Percentiles rank a stretch among this genome's conserved stretches.
These are phyloP conservation scores for Lasioglossum zephyrum DNA, from an alignment of 2,888 invertebrate species.

Conservation along the genomic window DNA sequence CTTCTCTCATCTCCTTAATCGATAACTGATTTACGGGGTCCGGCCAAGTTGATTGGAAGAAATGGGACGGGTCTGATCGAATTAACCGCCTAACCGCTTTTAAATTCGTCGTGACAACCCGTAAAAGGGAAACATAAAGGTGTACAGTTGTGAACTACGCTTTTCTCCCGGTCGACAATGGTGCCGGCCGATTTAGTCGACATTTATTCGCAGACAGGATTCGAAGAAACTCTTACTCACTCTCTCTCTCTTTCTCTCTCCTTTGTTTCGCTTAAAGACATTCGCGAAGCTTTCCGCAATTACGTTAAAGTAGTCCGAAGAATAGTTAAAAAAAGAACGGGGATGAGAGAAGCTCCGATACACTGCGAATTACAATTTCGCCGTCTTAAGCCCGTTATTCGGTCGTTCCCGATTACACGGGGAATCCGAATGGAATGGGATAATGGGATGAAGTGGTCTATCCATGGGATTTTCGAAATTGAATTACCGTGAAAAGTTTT, in stretches of 20 bases:
- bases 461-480: background rate
- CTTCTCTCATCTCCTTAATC: constrained; percentile 40
- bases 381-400: constrained; percentile 59
- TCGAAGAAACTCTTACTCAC: background rate
- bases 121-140: constrained; percentile 8
- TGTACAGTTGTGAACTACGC: background rate
- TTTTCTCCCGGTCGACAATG: constrained; percentile 15
- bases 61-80: constrained; percentile 40
- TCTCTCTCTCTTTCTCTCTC: background rate
- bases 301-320: constrained; percentile 49
- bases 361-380: constrained; percentile 45
- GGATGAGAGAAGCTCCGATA: background rate
- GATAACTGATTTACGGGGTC: constrained; percentile 62
- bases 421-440: constrained; percentile 8
- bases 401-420: constrained; percentile 58
- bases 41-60: constrained; percentile 55
- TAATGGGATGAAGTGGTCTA: background rate
- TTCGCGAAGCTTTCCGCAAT: constrained; percentile 40
- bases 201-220: constrained; percentile 20
- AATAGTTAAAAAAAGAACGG: constrained; percentile 10
- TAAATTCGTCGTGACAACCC: constrained; percentile 14
- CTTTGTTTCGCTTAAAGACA: constrained; percentile 46
- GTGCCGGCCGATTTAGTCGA: constrained; percentile 12
- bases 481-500: background rate
- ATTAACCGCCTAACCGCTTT: constrained; percentile 37